These are phyloP conservation scores for Andricus curvator DNA, from an alignment of 2,888 invertebrate genomes.

Conservation along the genomic window DNA sequence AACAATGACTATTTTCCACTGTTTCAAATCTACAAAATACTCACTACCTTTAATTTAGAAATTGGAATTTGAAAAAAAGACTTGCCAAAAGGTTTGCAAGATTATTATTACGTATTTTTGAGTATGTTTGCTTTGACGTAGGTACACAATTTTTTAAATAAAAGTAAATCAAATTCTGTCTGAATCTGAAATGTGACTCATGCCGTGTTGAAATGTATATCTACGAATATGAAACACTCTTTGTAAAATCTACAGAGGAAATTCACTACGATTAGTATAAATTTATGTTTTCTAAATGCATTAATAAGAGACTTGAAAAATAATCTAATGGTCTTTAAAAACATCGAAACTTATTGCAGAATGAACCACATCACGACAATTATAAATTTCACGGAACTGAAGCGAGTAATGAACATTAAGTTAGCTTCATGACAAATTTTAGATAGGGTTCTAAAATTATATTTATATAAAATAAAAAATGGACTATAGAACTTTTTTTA, in stretches of 20 bases:
- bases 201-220: background rate
- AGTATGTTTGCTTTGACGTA: background rate
- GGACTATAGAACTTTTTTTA: background rate
- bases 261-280: background rate
- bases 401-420: background rate
- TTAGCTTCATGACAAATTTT: background rate
- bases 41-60: background rate
- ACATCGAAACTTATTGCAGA: background rate
- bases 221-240: slow-evolving; percentile 20
- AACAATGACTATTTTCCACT: background rate
- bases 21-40: background rate
- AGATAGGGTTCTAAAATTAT: background rate
- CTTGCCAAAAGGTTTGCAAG: background rate
- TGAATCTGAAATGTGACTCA: background rate
- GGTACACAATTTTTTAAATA: background rate
- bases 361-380: background rate
- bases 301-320: background rate
- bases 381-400: background rate
- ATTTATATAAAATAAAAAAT: background rate
- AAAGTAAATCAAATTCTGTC: background rate
- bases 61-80: background rate
- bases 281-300: background rate
- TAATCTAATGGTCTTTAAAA: background rate
- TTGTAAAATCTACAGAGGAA: slow-evolving; percentile 14
- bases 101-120: background rate